These are phyloP conservation scores for Opisthograptis luteolata DNA, from an alignment of 2,888 invertebrate genomes.

Conservation along the genomic window DNA sequence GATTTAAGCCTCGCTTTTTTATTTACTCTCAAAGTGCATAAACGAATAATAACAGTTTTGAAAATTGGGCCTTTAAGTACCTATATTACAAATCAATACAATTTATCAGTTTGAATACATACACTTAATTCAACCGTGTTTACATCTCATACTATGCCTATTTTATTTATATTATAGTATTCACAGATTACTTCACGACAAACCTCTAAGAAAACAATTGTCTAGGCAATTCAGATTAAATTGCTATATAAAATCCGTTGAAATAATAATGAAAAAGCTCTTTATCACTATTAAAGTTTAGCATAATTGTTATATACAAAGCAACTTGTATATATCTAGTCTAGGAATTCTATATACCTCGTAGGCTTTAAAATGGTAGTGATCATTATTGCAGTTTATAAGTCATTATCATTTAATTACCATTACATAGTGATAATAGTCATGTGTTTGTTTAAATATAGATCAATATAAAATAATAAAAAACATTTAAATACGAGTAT, in stretches of 20 bases:
- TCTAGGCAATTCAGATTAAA: conserved; percentile 52
- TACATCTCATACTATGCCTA: not conserved
- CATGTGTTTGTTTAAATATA: conserved; percentile 1
- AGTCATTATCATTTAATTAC: too few relatives aligned
- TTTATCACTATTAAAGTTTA: conserved; percentile 49
- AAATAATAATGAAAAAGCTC: conserved; percentile 54
- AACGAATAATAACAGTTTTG: not conserved
- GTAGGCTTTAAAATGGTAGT: conserved; percentile 15
- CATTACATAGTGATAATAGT: conserved; percentile 2
- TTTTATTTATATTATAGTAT: conserved; percentile 42
- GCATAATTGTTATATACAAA: conserved; percentile 63
- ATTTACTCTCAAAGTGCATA: too few relatives aligned
- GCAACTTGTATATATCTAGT: conserved; percentile 48
- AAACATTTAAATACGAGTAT: conserved; percentile 33
- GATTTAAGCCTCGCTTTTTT: too few relatives aligned
- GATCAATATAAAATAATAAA: conserved; percentile 21
- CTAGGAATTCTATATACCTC: conserved; percentile 23
- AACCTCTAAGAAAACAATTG: conserved; percentile 42
- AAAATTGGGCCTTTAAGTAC: not conserved
- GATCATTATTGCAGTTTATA: conserved; percentile 18
- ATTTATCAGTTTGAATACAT: not conserved
- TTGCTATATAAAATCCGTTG: conserved; percentile 38
- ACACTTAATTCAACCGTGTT: not conserved
- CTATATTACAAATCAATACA: not conserved
- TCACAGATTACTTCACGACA: conserved; percentile 46